Percentiles rank a stretch among this genome's conserved stretches.
phyloP scores from a whole-genome alignment of 2,797 vertebrate species.

The Oreortyx pictus region DNA sequence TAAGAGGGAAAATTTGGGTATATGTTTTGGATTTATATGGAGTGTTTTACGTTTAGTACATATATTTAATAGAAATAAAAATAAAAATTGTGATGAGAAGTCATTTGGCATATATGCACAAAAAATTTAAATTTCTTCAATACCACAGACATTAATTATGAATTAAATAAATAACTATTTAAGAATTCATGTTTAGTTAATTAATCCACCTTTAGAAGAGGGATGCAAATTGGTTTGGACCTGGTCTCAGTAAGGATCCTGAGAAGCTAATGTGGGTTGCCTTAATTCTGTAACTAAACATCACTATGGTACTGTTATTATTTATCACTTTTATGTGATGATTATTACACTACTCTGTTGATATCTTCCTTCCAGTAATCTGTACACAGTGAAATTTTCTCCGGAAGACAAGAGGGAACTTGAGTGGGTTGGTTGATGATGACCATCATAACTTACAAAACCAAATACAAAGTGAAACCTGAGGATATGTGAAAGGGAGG shows the following conservation, averaged over 20 bases:
- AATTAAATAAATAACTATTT: too few species aligned
- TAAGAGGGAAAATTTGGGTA: not conserved
- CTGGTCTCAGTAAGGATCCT: not conserved
- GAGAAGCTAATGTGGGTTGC: not conserved
- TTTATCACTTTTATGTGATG: not conserved
- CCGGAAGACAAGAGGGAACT: not conserved
- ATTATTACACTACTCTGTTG: not conserved
- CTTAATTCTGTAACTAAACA: not conserved
- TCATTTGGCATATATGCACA: not conserved
- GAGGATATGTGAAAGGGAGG: not conserved
- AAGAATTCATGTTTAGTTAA: not conserved
- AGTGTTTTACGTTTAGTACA: accelerated
- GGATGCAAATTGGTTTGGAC: accelerated
- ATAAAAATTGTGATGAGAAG: not conserved
- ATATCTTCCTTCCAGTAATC: not conserved
- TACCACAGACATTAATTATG: not conserved
- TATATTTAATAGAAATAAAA: not conserved
- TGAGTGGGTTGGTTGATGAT: not conserved
- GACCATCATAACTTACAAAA: not conserved
- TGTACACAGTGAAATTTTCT: not conserved
- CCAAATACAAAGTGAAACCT: not conserved
- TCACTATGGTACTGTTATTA: not conserved
- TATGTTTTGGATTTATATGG: not conserved
- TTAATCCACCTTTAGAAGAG: not conserved
- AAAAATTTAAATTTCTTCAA: not conserved